Conservation (phyloP, 2,888 invertebrate genomes). For the Drosophila glabriapex region DNA sequence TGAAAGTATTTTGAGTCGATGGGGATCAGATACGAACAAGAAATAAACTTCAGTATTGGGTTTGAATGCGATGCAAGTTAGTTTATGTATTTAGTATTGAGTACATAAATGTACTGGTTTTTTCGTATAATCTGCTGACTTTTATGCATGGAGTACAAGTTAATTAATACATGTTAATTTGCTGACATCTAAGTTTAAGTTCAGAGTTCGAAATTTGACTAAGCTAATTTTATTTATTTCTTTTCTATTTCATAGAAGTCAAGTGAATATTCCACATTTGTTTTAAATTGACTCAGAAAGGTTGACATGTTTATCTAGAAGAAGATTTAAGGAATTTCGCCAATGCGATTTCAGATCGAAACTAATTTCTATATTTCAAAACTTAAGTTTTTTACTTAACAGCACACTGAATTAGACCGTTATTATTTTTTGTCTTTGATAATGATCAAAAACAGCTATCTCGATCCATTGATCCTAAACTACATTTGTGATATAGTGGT, state of each 20-base stretch:
- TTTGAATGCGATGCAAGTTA: neutral
- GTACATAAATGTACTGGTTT: neutral
- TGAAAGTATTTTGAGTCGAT: neutral
- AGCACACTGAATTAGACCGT: neutral
- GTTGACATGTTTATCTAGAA: neutral
- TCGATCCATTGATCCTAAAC: neutral
- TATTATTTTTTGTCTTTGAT: neutral
- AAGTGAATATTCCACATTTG: neutral
- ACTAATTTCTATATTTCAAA: neutral
- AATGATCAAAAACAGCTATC: neutral
- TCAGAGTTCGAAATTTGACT: neutral
- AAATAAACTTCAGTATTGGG: neutral
- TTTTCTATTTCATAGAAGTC: neutral
- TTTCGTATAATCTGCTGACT: neutral
- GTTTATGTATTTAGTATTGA: neutral
- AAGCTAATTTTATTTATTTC: neutral
- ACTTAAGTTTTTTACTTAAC: neutral
- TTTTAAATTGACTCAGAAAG: neutral
- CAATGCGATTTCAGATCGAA: neutral
- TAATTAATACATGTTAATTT: neutral
- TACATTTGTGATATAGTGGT: neutral
- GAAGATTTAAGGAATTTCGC: rapidly evolving
- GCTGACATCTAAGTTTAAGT: neutral
- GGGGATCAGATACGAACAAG: neutral
- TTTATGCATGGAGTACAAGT: neutral